Percentiles rank a stretch among this genome's conserved stretches.
Evolutionary conservation across 2,113 vertebrate species (phyloP).

Genomic region (Aptenodytes forsteri): DNA sequence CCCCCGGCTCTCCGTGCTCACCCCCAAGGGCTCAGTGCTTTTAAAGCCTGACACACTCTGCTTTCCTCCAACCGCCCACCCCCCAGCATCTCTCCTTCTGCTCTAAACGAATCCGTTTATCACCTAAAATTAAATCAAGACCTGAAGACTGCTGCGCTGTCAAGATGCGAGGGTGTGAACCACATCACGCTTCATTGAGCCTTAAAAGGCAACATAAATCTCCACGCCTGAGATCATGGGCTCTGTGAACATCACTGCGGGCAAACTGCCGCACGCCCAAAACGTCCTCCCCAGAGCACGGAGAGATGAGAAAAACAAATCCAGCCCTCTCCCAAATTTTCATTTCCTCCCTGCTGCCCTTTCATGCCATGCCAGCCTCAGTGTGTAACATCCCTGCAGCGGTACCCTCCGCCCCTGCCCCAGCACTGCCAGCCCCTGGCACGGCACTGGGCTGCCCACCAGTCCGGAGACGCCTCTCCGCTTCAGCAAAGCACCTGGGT

Average conservation of each 20-base stretch:
- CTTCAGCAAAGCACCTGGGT: background rate
- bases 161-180: background rate
- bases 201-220: background rate
- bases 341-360: background rate
- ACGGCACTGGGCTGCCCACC: rapidly evolving
- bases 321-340: background rate
- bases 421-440: background rate
- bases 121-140: background rate
- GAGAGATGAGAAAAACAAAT: background rate
- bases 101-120: background rate
- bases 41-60: background rate
- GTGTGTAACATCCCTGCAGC: rapidly evolving
- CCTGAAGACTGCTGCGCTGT: background rate
- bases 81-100: background rate
- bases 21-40: background rate
- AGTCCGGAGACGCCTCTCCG: rapidly evolving
- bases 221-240: rapidly evolving
- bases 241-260: background rate
- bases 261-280: background rate
- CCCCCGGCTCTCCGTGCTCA: background rate
- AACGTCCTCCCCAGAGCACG: background rate
- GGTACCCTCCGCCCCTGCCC: background rate
- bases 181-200: background rate
- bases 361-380: rapidly evolving
- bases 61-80: background rate